Evolutionary conservation across 2,797 vertebrate species (phyloP).

Genomic region (Sebastes trivittatus): DNA sequence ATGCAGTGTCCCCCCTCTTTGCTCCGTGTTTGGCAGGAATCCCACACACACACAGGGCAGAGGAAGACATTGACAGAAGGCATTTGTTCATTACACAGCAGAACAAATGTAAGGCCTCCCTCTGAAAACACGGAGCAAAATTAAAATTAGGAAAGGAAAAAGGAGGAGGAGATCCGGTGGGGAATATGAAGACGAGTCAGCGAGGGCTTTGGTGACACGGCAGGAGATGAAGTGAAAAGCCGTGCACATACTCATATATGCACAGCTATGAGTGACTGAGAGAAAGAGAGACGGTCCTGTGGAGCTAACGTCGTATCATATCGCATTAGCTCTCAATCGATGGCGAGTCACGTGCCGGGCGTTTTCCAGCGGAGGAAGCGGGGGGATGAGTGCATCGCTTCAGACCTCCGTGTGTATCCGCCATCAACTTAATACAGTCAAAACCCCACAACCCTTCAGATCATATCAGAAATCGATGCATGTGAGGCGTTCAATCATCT

Average conservation of each 20-base stretch:
- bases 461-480: slow-evolving; percentile 52
- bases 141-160: slow-evolving; percentile 33
- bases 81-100: slow-evolving; percentile 68
- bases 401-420: slow-evolving; percentile 24
- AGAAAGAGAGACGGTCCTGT: slow-evolving; percentile 37
- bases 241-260: neutral
- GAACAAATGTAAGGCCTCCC: slow-evolving; percentile 64
- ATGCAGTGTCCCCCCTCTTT: slow-evolving; percentile 48
- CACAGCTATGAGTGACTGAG: slow-evolving; percentile 35
- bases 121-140: slow-evolving; percentile 43
- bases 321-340: slow-evolving; percentile 58
- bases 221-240: slow-evolving; percentile 20
- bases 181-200: slow-evolving; percentile 20
- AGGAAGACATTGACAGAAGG: slow-evolving; percentile 66
- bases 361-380: slow-evolving; percentile 40
- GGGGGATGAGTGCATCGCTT: slow-evolving; percentile 6
- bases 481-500: slow-evolving; percentile 11
- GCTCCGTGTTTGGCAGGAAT: slow-evolving; percentile 64
- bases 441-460: slow-evolving; percentile 50
- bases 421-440: slow-evolving; percentile 41
- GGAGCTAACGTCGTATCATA: slow-evolving; percentile 60
- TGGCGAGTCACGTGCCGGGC: slow-evolving; percentile 35
- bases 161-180: neutral
- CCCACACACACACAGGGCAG: slow-evolving; percentile 45
- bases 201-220: slow-evolving; percentile 9